Conservation (phyloP, 2,113 vertebrate genomes). For the Mirza zaza region DNA sequence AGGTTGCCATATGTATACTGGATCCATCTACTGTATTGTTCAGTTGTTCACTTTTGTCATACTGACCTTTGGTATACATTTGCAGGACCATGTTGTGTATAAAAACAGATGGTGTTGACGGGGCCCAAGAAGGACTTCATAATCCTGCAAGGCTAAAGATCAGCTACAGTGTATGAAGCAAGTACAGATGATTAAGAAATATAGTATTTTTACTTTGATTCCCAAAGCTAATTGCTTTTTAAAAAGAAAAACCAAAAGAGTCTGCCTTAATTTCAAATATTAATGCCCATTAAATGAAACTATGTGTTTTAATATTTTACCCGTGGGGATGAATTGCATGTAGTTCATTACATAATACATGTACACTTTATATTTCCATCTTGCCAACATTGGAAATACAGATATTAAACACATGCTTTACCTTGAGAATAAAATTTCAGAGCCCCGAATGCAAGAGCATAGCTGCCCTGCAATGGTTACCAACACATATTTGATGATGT, state of each 20-base stretch:
- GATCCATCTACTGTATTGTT: not conserved
- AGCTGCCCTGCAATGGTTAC: not conserved
- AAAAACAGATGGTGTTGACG: not conserved
- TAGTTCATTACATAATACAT: not conserved
- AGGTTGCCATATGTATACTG: rapidly evolving
- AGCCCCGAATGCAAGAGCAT: not conserved
- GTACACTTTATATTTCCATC: not conserved
- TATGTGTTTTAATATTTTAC: not conserved
- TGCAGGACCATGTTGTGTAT: not conserved
- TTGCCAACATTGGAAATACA: not conserved
- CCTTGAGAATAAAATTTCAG: not conserved
- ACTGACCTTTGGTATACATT: not conserved
- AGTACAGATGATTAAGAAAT: not conserved
- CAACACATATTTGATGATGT: not conserved
- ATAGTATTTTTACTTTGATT: not conserved
- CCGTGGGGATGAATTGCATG: not conserved
- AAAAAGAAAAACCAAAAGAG: not conserved
- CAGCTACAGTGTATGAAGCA: not conserved
- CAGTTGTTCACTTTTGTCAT: not conserved
- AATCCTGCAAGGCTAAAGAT: not conserved
- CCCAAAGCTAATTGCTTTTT: not conserved
- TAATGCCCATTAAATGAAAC: not conserved
- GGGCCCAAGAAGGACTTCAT: not conserved
- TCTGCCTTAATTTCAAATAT: not conserved
- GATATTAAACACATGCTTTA: not conserved